Conservation (phyloP, 2,113 vertebrate genomes). For the Echinops telfairi region DNA sequence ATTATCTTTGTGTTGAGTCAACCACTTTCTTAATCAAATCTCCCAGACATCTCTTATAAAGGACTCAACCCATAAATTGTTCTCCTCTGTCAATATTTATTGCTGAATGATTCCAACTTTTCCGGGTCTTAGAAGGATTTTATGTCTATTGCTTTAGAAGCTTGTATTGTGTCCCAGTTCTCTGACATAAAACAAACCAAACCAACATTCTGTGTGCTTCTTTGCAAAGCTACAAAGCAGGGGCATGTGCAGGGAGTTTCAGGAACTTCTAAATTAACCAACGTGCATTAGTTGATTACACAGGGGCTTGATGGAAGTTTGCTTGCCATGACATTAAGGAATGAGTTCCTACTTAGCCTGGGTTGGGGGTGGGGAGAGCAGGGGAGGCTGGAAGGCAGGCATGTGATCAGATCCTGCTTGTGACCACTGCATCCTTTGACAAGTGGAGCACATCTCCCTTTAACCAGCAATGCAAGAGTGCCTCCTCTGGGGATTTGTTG, state of each 20-base stretch:
- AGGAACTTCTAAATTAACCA: slow-evolving; percentile 60
- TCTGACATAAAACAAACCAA: not conserved
- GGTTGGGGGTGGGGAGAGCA: slow-evolving; percentile 23
- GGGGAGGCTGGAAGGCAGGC: slow-evolving; percentile 59
- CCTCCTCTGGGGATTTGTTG: slow-evolving; percentile 87
- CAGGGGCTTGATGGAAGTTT: not conserved
- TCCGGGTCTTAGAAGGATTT: slow-evolving; percentile 19
- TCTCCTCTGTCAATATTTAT: slow-evolving; percentile 9
- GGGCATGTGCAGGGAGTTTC: slow-evolving; percentile 54
- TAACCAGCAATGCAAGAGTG: slow-evolving; percentile 85
- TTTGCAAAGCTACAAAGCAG: slow-evolving; percentile 65
- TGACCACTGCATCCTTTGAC: slow-evolving; percentile 77
- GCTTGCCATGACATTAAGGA: slow-evolving; percentile 65
- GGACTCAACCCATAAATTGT: slow-evolving; percentile 31
- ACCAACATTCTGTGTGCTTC: not conserved
- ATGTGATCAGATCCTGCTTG: slow-evolving; percentile 64
- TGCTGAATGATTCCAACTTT: slow-evolving; percentile 66
- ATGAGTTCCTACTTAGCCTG: slow-evolving; percentile 55
- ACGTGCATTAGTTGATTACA: slow-evolving; percentile 68
- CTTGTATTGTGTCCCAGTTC: slow-evolving; percentile 14
- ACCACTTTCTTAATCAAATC: slow-evolving; percentile 54
- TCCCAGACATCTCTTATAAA: slow-evolving; percentile 63
- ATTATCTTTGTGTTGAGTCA: slow-evolving; percentile 37
- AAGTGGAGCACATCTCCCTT: slow-evolving; percentile 72
- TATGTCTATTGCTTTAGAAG: not conserved